phyloP scores from a whole-genome alignment of 2,888 invertebrate species.

The Pardosa pseudoannulata region DNA sequence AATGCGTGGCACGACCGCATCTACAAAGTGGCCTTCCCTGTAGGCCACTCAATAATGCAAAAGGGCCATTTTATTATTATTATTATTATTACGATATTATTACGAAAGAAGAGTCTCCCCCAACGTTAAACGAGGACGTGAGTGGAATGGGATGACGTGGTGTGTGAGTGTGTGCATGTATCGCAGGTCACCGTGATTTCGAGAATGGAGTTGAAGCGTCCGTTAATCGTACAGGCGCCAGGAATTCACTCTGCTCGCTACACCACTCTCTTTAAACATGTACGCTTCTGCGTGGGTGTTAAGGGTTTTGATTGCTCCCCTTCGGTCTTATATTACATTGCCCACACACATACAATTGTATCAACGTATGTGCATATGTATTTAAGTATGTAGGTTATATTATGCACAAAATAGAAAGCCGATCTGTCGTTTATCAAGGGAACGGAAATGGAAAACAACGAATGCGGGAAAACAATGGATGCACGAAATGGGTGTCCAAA shows the following conservation, averaged over 20 bases:
- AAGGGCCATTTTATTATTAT: constrained; percentile 56
- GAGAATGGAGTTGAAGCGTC: not conserved
- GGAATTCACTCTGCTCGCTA: not conserved
- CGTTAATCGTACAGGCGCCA: not conserved
- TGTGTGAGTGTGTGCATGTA: too few relatives aligned
- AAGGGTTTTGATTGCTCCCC: too few relatives aligned
- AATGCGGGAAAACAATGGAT: too few relatives aligned
- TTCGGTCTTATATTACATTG: too few relatives aligned
- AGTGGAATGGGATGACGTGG: constrained; percentile 22
- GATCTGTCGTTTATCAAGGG: too few relatives aligned
- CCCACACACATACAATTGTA: not conserved
- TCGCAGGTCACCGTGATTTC: not conserved
- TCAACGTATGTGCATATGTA: too few relatives aligned
- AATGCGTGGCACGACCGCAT: constrained; percentile 25
- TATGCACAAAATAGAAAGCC: too few relatives aligned
- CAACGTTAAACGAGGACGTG: constrained; percentile 50
- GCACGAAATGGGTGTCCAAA: too few relatives aligned
- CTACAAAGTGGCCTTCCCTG: constrained; percentile 60
- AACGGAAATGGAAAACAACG: too few relatives aligned
- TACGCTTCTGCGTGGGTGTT: too few relatives aligned
- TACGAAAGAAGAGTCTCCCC: not conserved
- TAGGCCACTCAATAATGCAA: constrained; percentile 55
- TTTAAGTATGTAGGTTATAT: too few relatives aligned
- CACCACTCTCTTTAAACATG: too few relatives aligned
- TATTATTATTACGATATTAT: constrained; percentile 42